Base-by-base conservation (phyloP, 2,888 invertebrate species). In the Euplexia lucipara region DNA sequence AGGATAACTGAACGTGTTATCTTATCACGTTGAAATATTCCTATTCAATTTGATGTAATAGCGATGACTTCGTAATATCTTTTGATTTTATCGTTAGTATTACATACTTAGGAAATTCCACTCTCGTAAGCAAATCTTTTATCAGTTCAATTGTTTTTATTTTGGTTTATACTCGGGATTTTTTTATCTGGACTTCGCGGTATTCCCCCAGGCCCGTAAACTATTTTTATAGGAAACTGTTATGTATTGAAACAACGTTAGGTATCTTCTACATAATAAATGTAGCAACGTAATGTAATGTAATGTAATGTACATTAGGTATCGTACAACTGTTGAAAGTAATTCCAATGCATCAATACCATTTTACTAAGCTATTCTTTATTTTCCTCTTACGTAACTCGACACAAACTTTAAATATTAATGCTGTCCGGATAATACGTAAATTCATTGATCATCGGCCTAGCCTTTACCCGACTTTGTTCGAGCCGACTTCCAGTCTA, bases 141-240 rank as follows among this genome's bases (percentile, higher is more conserved):
- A 77, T 65, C 61, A 20, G n/a, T 32, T 34, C 32, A 8, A 42
- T 53, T 74, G 74, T 59, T 73, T 70, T 60, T 53, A 45, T 57
- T 58, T 60, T 20, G 3, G 14, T 34, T 22, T 14, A 18, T 14
- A 9, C 2, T 41, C 10, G 16, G 47, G 48, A n/a, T 9, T 37
- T 44, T 53, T 57, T 58, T 51, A 8, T 26, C 26, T 16, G 47
- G 30, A 44, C 42, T 18, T 22, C 14, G 58, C n/a, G 63, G 64
- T 59, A 32, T 60, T 73, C 8, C 62, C 69, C 35, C n/a, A 16
- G 5, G 12, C 12, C 18, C 20, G 32, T 10, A 53, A 30, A 22
- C 6, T 3, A 32, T 42, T 65, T 34, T 16, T 12, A 35, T 30
- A 37, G 20, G 30, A 65, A 57, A 35, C 18, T 10, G 10, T n/a